These are phyloP conservation scores for Sander lucioperca DNA, from an alignment of 2,113 vertebrate genomes.

Conservation along the genomic window DNA sequence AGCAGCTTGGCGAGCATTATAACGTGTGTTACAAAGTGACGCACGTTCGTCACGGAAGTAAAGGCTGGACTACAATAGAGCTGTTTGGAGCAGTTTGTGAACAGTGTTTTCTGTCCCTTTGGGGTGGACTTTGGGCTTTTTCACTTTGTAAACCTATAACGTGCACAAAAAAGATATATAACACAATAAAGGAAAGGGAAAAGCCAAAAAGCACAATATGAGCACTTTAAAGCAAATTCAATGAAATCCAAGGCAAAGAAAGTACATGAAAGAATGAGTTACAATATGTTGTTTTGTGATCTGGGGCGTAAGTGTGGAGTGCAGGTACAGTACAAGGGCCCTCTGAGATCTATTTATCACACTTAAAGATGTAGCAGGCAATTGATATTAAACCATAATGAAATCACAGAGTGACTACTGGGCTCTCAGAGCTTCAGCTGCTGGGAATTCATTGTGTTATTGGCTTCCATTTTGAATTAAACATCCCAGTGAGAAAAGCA, in stretches of 20 bases:
- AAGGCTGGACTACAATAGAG: too few relatives aligned
- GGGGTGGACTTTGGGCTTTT: too few relatives aligned
- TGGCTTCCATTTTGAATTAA: conserved; percentile 39
- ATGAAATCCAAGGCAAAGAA: conserved; percentile 40
- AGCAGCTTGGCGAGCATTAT: too few relatives aligned
- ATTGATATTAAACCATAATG: conserved; percentile 35
- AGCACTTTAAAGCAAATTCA: conserved; percentile 21
- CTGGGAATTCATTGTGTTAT: conserved; percentile 47
- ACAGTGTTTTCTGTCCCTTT: too few relatives aligned
- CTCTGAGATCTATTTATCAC: conserved; percentile 48
- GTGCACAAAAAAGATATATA: too few relatives aligned
- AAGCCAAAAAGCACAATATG: too few relatives aligned
- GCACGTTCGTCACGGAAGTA: too few relatives aligned
- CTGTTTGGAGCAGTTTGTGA: too few relatives aligned
- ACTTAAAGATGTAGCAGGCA: conserved; percentile 46
- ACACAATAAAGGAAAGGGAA: too few relatives aligned
- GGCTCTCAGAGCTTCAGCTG: conserved; percentile 53
- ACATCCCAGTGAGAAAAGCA: conserved; percentile 17
- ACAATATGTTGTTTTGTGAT: conserved; percentile 29
- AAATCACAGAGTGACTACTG: conserved; percentile 39
- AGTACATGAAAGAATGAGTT: conserved; percentile 23
- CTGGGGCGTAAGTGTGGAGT: conserved; percentile 26
- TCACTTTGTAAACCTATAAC: too few relatives aligned
- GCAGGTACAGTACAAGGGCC: conserved; percentile 47
- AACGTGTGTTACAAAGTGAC: too few relatives aligned